Base-by-base conservation (phyloP, 2,888 invertebrate species). In the Taenaris catops region DNA sequence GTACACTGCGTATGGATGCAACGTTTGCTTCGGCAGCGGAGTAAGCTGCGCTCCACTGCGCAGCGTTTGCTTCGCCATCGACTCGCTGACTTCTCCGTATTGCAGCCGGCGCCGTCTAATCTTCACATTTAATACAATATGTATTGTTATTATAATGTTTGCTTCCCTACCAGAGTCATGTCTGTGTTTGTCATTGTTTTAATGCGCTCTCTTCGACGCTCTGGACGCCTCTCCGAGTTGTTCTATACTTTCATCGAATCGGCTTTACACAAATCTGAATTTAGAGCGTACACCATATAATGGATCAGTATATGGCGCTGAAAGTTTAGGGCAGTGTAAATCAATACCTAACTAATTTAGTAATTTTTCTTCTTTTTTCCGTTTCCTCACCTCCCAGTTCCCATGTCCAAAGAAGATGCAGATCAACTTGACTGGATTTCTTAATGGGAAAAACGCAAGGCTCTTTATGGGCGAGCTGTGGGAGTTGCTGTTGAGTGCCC, bases 371-470 rank as follows among this genome's bases (percentile, higher is more conserved):
- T 79, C 76, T 79, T 75, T 63, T 31, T 23, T 76, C 73, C 55
- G 54, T 62, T 52, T 63, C 69, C 67, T 49, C 69, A 66, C 61
- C 37, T 41, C 89, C 70, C 88, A 96, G 95, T 95, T 92, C 86
- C 98, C 98, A 33, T 97, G 98, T 88, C 97, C 98, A 27, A 96
- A 97, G 81, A 96, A 97, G 84, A 99, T 99, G 94, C 99, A 99
- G 91, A 99, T 99, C 66, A 99, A 99, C 86, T 89, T 99, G 78
- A 99, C 99, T 25, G 99, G 99, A 25, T 99, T 99, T 80, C 88
- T 99, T 44, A 99, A 99, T 70, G 98, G 98, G 5, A 96, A 97
- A 76, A 97, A 98, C 81, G 98, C 99, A 8, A 91, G 99, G 20
- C 93, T 96, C 55, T 99, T 99, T 79, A 97, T 99, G 95, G 95